Evolutionary conservation across 2,113 vertebrate genomes (phyloP).

Genomic region (Podiceps cristatus): DNA sequence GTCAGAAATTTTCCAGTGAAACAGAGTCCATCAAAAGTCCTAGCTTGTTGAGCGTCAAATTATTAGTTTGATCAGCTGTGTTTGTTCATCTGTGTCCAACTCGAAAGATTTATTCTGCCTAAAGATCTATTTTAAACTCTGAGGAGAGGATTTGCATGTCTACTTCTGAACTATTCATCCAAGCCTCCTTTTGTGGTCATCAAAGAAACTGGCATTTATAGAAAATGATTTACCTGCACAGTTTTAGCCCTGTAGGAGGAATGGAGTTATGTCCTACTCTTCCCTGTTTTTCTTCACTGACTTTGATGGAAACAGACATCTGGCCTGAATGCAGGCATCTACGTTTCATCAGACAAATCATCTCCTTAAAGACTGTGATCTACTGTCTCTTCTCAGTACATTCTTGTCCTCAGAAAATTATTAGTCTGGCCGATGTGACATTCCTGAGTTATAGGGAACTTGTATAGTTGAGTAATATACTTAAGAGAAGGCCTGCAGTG

Average conservation of each 20-base stretch:
- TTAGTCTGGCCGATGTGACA: neutral
- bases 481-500: neutral
- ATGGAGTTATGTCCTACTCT: neutral
- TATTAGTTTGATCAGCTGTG: neutral
- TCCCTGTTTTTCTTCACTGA: neutral
- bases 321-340: neutral
- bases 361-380: neutral
- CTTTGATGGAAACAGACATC: neutral
- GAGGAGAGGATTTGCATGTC: neutral
- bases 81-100: neutral
- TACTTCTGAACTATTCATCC: neutral
- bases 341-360: neutral
- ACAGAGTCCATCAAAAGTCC: neutral
- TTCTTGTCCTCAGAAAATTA: neutral
- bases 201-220: neutral
- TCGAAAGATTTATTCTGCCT: neutral
- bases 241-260: neutral
- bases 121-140: neutral
- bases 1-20: neutral
- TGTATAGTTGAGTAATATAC: neutral
- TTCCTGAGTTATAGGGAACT: neutral
- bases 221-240: neutral
- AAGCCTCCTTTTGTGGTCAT: neutral
- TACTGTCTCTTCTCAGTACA: neutral
- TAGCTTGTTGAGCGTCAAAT: neutral